These are phyloP conservation scores for Muraenolepis orangiensis DNA, from an alignment of 2,797 vertebrate genomes.

Conservation along the genomic window DNA sequence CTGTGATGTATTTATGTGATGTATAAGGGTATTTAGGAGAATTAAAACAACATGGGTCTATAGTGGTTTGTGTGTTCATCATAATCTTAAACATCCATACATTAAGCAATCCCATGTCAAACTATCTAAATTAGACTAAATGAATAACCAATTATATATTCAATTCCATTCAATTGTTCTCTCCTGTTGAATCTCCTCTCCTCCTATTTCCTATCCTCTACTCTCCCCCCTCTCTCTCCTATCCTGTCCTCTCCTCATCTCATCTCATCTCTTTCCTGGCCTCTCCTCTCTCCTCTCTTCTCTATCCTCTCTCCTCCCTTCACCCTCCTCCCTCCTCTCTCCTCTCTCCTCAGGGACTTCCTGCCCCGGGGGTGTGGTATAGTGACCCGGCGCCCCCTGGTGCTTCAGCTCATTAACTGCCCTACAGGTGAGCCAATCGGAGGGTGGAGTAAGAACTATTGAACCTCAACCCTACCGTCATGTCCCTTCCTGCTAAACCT, in stretches of 20 bases:
- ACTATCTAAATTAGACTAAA: neutral
- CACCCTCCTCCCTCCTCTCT: neutral
- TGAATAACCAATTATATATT: neutral
- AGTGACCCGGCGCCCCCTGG: constrained; percentile 83
- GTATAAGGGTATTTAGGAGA: neutral
- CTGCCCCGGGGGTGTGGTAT: constrained; percentile 87
- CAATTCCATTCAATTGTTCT: too few species aligned
- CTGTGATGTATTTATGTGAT: neutral
- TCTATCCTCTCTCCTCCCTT: neutral
- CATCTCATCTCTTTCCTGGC: neutral
- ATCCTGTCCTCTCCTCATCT: neutral
- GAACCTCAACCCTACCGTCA: too few species aligned
- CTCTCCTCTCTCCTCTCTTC: neutral
- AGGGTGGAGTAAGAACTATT: neutral
- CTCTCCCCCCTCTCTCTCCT: neutral
- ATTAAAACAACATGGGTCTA: too few species aligned
- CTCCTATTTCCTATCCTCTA: too few species aligned
- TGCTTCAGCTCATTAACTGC: constrained; percentile 83
- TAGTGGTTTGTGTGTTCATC: too few species aligned
- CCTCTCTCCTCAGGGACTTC: constrained; percentile 75
- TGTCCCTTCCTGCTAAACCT: too few species aligned
- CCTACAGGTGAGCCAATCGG: constrained; percentile 70
- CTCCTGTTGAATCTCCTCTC: too few species aligned
- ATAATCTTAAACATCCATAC: neutral
- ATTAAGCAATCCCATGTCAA: neutral